Evolutionary conservation across 2,888 invertebrate species (phyloP).

Genomic region (Iselma pallidipennis): DNA sequence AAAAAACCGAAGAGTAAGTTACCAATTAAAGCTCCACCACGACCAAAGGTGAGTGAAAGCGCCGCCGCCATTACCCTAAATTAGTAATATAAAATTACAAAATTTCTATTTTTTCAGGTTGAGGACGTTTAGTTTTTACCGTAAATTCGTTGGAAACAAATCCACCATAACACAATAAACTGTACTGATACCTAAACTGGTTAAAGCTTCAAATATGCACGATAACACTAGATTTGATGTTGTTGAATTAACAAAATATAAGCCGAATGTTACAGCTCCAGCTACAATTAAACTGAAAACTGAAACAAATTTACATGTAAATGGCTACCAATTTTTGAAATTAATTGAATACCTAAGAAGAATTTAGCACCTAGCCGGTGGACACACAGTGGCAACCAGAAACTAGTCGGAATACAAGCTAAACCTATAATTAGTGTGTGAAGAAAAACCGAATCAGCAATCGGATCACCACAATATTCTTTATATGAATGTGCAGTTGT

Average conservation of each 20-base stretch:
- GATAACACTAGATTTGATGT: constrained; percentile 73
- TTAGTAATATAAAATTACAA: neutral
- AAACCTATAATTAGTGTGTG: constrained; percentile 80
- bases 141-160: constrained; percentile 80
- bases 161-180: constrained; percentile 82
- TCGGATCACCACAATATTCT: constrained; percentile 66
- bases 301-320: constrained; percentile 50
- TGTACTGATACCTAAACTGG: constrained; percentile 77
- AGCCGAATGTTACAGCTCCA: constrained; percentile 71
- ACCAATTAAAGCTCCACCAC: constrained; percentile 76
- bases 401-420: constrained; percentile 79
- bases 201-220: constrained; percentile 78
- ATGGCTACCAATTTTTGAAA: neutral
- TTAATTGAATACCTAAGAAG: constrained; percentile 66
- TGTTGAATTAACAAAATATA: constrained; percentile 75
- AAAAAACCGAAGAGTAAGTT: constrained; percentile 78
- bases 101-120: no score
- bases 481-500: constrained; percentile 52
- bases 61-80: constrained; percentile 82
- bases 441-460: constrained; percentile 70
- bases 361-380: constrained; percentile 81
- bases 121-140: constrained; percentile 58
- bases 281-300: constrained; percentile 77
- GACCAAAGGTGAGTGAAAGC: constrained; percentile 75
- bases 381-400: constrained; percentile 78